Evolutionary conservation across 2,797 vertebrate species (phyloP).

Genomic region (Arrhamphus sclerolepis): DNA sequence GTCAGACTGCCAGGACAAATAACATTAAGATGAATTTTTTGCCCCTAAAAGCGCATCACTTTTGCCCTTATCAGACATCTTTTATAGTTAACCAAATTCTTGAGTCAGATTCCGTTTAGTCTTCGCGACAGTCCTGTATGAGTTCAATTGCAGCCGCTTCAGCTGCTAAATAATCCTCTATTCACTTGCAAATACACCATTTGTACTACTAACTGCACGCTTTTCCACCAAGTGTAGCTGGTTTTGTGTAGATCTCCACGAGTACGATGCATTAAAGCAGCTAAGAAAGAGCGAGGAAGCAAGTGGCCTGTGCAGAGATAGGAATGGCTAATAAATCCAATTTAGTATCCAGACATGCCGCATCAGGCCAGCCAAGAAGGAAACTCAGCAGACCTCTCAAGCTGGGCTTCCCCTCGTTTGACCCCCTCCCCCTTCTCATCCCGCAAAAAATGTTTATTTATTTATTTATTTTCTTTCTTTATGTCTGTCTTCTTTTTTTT

Average conservation of each 20-base stretch:
- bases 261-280: not conserved
- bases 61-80: not conserved
- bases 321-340: conserved; percentile 57
- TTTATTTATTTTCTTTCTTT: no score
- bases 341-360: conserved; percentile 60
- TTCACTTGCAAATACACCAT: not conserved
- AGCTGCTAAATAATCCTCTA: conserved; percentile 12
- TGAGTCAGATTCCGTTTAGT: conserved; percentile 4
- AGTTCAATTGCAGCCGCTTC: conserved; percentile 9
- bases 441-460: no score
- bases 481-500: no score
- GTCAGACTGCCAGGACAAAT: conserved; percentile 22
- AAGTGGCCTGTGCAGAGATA: conserved; percentile 33
- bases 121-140: not conserved
- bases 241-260: not conserved
- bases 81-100: not conserved
- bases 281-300: not conserved
- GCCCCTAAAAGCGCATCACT: not conserved
- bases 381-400: conserved; percentile 32
- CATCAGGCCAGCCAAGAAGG: conserved; percentile 39
- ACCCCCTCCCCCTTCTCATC: conserved; percentile 13
- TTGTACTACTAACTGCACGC: not conserved
- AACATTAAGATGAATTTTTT: not conserved
- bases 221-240: not conserved
- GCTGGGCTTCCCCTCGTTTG: conserved; percentile 25